Evolutionary conservation across 2,113 vertebrate genomes (phyloP), one percentile per base, ranked within the genome.

Genomic region (Nothoprocta pentlandii): DNA sequence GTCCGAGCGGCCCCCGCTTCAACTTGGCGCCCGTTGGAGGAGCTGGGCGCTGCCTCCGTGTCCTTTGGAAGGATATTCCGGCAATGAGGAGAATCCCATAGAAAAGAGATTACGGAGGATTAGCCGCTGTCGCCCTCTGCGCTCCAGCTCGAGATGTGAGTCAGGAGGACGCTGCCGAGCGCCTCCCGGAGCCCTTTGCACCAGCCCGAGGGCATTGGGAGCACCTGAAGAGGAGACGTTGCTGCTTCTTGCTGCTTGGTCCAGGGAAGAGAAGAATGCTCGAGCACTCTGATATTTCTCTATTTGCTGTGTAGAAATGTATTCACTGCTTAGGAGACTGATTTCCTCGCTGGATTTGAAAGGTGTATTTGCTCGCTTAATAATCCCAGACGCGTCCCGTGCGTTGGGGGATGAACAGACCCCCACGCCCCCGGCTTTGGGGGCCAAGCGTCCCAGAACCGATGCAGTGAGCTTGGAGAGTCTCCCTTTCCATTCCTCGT

Each of bases 71-170:
- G 73, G 75, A 90, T 63, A 21, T 89, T 94, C 76, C 71, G 56
- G 32, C 25, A 10, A 1, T 22, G 59, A 80, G 28, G 63, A 67
- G 85, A 62, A 17, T 93, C 85, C 47, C 79, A 32, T 16, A 42
- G 79, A 36, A 26, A 86, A 71, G 77, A 36, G 89, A 80, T 92
- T 78, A 70, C 62, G 76, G 90, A 42, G 90, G 94, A 91, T 97
- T 85, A 93, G 74, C 76, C 32, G 51, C 54, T 59, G 54, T 66
- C 58, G 36, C 79, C 19, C 41, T 28, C 28, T n/a, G 23, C 42
- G 67, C 85, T 74, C 25, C 22, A 7, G 20, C 75, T 47, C 28
- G 53, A 77, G 89, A 90, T 83, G 73, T 84, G 81, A 90, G 95
- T 94, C 95, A 93, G 94, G 89, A 96, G 96, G 51, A 68, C 34